These are phyloP conservation scores for Cryptotis parvus DNA, from an alignment of 2,113 vertebrate genomes.

Conservation along the genomic window DNA sequence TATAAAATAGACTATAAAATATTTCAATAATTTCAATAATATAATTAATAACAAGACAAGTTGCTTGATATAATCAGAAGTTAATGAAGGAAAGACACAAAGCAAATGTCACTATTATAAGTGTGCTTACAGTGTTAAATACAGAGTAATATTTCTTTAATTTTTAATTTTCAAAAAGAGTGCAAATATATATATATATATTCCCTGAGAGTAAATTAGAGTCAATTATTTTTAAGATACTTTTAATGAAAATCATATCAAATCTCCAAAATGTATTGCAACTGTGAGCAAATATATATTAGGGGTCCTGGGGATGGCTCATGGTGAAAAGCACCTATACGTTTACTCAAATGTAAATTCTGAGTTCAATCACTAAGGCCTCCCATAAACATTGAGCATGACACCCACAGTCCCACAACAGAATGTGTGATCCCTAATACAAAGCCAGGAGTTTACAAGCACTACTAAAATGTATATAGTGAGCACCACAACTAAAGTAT, in stretches of 20 bases:
- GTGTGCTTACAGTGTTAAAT: background rate
- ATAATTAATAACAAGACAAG: background rate
- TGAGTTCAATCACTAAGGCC: too few relatives aligned
- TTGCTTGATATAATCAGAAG: background rate
- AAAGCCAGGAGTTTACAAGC: too few relatives aligned
- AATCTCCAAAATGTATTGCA: background rate
- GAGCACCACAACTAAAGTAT: too few relatives aligned
- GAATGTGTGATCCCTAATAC: too few relatives aligned
- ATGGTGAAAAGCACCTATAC: too few relatives aligned
- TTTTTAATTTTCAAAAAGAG: background rate
- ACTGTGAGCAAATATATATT: background rate
- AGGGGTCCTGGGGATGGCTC: too few relatives aligned
- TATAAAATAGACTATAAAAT: background rate
- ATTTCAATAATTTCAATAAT: background rate
- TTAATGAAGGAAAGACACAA: background rate
- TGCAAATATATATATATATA: background rate
- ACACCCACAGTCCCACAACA: too few relatives aligned
- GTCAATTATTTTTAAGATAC: background rate
- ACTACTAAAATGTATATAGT: too few relatives aligned
- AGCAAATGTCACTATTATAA: background rate
- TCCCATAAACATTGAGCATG: too few relatives aligned
- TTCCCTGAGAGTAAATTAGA: too few relatives aligned
- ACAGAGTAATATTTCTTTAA: background rate
- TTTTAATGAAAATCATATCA: background rate
- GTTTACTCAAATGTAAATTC: too few relatives aligned